Percentiles rank a stretch among this genome's conserved stretches.
These are phyloP conservation scores for Stictonetta naevosa DNA, from an alignment of 2,113 vertebrate genomes.

Conservation along the genomic window DNA sequence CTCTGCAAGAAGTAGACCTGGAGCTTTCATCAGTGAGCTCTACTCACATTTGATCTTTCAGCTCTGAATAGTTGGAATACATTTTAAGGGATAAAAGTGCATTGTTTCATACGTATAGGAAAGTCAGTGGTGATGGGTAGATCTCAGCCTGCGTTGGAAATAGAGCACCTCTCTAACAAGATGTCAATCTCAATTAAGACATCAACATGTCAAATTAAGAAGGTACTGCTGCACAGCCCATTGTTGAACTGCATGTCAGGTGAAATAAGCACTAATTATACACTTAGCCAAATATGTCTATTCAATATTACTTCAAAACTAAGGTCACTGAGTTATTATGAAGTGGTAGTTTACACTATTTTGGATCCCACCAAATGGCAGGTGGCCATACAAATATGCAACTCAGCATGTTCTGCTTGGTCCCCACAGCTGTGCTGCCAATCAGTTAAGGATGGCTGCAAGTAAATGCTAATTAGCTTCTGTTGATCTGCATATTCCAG, in stretches of 20 bases:
- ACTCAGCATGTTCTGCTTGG: conserved; percentile 85
- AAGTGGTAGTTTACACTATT: conserved; percentile 79
- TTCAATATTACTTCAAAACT: conserved; percentile 75
- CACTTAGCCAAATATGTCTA: conserved; percentile 75
- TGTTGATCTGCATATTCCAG: conserved; percentile 85
- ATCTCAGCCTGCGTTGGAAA: conserved; percentile 54
- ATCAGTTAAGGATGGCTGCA: conserved; percentile 84
- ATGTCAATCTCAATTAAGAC: conserved; percentile 85
- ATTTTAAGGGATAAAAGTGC: conserved; percentile 26
- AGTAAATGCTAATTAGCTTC: conserved; percentile 89
- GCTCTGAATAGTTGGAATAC: neutral
- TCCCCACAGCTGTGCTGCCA: conserved; percentile 86
- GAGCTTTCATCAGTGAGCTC: neutral
- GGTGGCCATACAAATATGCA: conserved; percentile 84
- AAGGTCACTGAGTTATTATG: conserved; percentile 79
- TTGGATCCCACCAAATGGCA: conserved; percentile 84
- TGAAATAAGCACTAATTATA: conserved; percentile 84
- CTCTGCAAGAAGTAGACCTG: neutral
- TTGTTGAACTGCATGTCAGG: conserved; percentile 80
- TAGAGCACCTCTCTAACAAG: conserved; percentile 72
- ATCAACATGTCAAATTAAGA: conserved; percentile 75
- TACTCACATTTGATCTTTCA: neutral
- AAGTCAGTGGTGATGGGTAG: conserved; percentile 43
- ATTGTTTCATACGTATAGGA: conserved; percentile 24
- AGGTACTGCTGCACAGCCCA: conserved; percentile 76